Percentiles rank a stretch among this genome's conserved stretches.
Evolutionary conservation across 1,140 invertebrate genomes (phyloP).

Genomic region (Nasonia vitripennis): DNA sequence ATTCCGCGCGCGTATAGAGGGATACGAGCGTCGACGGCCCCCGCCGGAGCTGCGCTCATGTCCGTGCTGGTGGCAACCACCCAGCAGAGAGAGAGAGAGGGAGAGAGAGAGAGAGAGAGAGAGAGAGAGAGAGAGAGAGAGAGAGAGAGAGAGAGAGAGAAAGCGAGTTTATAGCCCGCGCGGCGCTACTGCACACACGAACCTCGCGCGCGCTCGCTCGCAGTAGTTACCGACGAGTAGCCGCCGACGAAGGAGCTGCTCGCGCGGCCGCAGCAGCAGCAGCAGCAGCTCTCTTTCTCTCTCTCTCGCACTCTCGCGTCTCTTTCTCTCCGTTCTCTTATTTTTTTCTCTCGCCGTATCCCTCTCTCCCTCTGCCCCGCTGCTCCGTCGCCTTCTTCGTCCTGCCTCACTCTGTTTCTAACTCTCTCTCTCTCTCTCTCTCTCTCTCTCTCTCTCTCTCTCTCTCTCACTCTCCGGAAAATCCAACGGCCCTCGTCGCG

Average conservation of each 20-base stretch:
- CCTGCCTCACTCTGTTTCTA: not conserved
- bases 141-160: too few species aligned
- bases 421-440: too few species aligned
- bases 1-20: not conserved
- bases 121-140: too few species aligned
- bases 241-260: conserved; percentile 33
- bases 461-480: not conserved
- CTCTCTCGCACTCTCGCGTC: not conserved
- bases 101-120: too few species aligned
- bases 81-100: not conserved
- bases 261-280: not conserved
- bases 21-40: not conserved
- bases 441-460: not conserved
- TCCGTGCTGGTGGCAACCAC: conserved; percentile 44
- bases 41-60: conserved; percentile 41
- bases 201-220: not conserved
- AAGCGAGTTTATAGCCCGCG: not conserved
- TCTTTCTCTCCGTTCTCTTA: not conserved
- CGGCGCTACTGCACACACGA: not conserved
- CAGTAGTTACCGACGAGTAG: conserved; percentile 47
- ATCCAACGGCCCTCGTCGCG: too few species aligned
- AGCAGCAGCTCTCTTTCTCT: conserved; percentile 40
- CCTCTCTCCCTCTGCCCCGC: not conserved
- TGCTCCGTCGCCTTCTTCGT: not conserved
- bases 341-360: not conserved